Base-by-base conservation (phyloP, 1,140 invertebrate species). In the Orchesella cincta region DNA sequence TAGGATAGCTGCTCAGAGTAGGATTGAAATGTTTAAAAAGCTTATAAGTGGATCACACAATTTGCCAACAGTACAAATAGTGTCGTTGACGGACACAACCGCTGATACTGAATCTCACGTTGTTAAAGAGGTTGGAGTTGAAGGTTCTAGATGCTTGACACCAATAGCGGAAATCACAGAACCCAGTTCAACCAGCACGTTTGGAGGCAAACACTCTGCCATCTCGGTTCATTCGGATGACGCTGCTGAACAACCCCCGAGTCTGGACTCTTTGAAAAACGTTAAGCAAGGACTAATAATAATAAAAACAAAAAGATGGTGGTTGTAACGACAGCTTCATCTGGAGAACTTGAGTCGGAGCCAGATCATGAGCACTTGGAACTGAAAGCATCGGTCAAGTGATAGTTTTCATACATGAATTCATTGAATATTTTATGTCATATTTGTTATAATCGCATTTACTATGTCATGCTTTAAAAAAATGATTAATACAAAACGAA, bases 41-140 rank as follows among this genome's bases (percentile, higher is more conserved):
- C 97, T 85, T 94, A 18, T 71, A 28, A 51, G 54, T 97, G n/a
- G n/a, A n/a, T n/a, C n/a, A n/a, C 36, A n/a, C 5, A 28, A 23
- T 5, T 29, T 16, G 26, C 12, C 8, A 12, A n/a, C 67, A 36
- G 16, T 23, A 46, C 33, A 36, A 46, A 73, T 73, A 14, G 8
- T 39, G 2, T 73, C 71, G 2, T 34, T 73, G 2, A 73, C 39
- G 5, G 71, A 73, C 36, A 29, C 39, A 3, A 73, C 71, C 14
- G 71, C 71, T 2, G 71, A 73, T 28, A 39, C 71, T 20, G 71
- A 73, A 46, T 67, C 62, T 16, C 14, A n/a, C 23, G n/a, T n/a
- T n/a, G 52, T 26, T 29, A n/a, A n/a, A 29, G 14, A 18, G 23
- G 23, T 31, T 16, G 31, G 26, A 29, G 31, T 12, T 8, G 62